phyloP scores from a whole-genome alignment of 1,140 invertebrate species.

The Meloidogyne floridensis region DNA sequence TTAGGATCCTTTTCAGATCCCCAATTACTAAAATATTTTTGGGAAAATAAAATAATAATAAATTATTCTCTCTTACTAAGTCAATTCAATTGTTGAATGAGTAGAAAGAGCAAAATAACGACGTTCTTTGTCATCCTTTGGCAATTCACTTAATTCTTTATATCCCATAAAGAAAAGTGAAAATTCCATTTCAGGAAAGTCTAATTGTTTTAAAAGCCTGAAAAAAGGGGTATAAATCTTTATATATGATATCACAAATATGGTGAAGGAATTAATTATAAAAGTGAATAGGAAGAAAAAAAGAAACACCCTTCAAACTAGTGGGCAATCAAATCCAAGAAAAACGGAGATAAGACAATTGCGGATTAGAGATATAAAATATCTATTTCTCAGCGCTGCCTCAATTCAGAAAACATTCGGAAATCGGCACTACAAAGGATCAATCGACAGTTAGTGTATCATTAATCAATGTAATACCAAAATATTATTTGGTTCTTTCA shows the following conservation, averaged over 20 bases:
- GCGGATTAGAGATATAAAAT: too few species aligned
- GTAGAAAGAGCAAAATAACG: constrained; percentile 78
- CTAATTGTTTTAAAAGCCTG: constrained; percentile 79
- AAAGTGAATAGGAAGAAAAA: too few species aligned
- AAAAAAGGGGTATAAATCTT: neutral
- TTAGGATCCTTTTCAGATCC: constrained; percentile 83
- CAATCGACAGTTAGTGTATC: too few species aligned
- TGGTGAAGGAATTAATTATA: too few species aligned
- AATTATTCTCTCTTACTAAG: constrained; percentile 74
- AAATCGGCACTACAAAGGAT: too few species aligned
- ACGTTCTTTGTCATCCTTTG: constrained; percentile 73
- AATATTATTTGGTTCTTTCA: neutral
- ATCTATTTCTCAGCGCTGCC: too few species aligned
- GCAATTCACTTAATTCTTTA: constrained; percentile 76
- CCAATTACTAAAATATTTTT: constrained; percentile 79
- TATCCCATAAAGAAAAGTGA: constrained; percentile 91
- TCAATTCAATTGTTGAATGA: constrained; percentile 86
- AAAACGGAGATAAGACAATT: too few species aligned
- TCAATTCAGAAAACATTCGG: too few species aligned
- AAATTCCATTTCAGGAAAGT: constrained; percentile 86
- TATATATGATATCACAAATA: too few species aligned
- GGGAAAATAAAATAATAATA: constrained; percentile 34
- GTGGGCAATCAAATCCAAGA: too few species aligned
- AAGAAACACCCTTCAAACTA: too few species aligned
- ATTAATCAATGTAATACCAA: too few species aligned